Conservation (phyloP, 2,797 vertebrate species). For the Acipenser ruthenus region DNA sequence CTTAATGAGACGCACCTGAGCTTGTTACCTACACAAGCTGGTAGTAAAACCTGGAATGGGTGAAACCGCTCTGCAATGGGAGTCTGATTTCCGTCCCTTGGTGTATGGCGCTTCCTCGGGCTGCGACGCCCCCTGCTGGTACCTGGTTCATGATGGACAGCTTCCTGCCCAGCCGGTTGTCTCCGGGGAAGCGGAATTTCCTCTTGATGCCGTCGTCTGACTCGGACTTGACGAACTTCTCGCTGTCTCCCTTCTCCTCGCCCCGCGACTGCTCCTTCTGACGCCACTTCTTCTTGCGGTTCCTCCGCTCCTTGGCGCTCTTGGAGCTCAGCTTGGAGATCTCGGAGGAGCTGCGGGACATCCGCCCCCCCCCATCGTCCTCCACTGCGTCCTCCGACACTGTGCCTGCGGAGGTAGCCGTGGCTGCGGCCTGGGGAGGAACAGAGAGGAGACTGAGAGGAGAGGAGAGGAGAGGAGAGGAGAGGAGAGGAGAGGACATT, state of each 20-base stretch:
- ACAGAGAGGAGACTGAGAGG: not conserved
- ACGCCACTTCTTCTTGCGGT: constrained; percentile 84
- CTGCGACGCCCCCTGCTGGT: constrained; percentile 12
- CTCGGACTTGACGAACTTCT: constrained; percentile 94
- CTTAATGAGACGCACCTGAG: too few species aligned
- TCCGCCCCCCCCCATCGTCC: constrained; percentile 78
- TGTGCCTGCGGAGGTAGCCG: constrained; percentile 88
- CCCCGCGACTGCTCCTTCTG: constrained; percentile 86
- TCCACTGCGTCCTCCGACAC: constrained; percentile 89
- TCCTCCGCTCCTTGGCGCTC: constrained; percentile 92
- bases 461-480: too few species aligned
- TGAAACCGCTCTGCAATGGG: too few species aligned
- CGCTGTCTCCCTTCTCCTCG: constrained; percentile 89
- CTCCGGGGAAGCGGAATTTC: constrained; percentile 81
- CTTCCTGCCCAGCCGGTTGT: constrained; percentile 85
- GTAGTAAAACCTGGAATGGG: too few species aligned
- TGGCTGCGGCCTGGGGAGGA: constrained; percentile 71
- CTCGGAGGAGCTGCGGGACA: constrained; percentile 91
- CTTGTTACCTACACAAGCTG: too few species aligned
- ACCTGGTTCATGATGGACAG: constrained; percentile 98
- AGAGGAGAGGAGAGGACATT: not conserved
- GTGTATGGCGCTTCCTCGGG: too few species aligned
- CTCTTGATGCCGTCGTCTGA: constrained; percentile 92
- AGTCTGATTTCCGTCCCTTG: too few species aligned
- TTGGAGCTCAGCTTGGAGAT: constrained; percentile 93